These are phyloP conservation scores for Idaea straminata DNA, from an alignment of 2,888 invertebrate genomes.

Conservation along the genomic window DNA sequence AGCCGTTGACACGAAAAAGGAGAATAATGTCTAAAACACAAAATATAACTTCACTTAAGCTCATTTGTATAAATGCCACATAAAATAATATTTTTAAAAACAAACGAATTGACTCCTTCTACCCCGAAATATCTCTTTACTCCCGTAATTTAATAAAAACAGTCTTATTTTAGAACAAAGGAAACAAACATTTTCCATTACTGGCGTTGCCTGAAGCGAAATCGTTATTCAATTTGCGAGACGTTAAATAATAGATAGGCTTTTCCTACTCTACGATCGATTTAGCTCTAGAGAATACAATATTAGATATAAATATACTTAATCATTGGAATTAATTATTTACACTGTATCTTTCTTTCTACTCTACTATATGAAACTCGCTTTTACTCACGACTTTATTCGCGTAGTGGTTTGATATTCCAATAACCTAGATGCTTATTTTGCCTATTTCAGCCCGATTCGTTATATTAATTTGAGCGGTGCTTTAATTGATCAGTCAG, in stretches of 20 bases:
- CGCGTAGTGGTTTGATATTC: no score
- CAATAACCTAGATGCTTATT: no score
- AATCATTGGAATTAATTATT: not conserved
- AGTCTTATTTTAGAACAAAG: slow-evolving; percentile 14
- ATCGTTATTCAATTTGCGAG: slow-evolving; percentile 36
- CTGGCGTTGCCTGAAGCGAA: slow-evolving; percentile 27
- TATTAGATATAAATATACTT: not conserved
- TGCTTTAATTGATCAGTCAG: no score
- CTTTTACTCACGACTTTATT: no score
- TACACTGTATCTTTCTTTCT: not conserved
- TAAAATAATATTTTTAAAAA: not conserved
- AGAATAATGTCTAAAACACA: no score
- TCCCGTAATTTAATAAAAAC: slow-evolving; percentile 17
- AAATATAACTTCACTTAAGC: no score
- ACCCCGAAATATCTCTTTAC: not conserved
- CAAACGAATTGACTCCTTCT: not conserved
- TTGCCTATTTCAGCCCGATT: no score
- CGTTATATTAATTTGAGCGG: no score
- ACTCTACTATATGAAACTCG: not conserved
- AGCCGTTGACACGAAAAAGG: no score
- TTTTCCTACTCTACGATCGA: slow-evolving; percentile 12
- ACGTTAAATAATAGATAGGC: slow-evolving; percentile 43
- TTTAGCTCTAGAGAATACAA: not conserved
- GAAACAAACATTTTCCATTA: slow-evolving; percentile 45
- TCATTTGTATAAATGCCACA: not conserved